Base-by-base conservation (phyloP, 2,113 vertebrate genomes). In the Marcusenius ussheri region DNA sequence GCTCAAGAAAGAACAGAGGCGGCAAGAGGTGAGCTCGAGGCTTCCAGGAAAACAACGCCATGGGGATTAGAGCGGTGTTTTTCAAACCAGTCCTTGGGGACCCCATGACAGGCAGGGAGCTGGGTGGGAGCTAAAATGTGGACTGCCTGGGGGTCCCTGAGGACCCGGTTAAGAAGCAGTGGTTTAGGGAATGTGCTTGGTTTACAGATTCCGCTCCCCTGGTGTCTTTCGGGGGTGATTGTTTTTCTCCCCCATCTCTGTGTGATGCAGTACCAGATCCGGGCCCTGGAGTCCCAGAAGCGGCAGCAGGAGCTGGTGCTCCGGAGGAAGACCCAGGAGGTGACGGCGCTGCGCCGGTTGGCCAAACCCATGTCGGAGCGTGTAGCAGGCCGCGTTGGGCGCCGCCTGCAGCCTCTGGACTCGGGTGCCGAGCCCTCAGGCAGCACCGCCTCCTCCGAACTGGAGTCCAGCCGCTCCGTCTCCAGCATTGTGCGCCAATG, bases 401-500 rank as follows among this genome's bases (percentile, higher is more conserved):
- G 92, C 10, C 97, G 96, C 27, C 91, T 93, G 0, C 83, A 94
- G 85, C 94, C 95, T 90, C 92, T 96, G 35, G 98, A 99, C 93
- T 98, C 98, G 0, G 97, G 97, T 0, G 96, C 96, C 0, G 98
- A 99, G 90, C 94, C 98, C 27, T 98, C 98, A 0, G 96, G 97
- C 93, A 97, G 96, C 93, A 97, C 97, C 6, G 96, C 97, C n/a
- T 97, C 97, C 0, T 98, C 98, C 0, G 98, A 99, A 88, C 96
- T 96, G 0, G 98, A 99, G 35, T 96, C 96, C 0, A 92, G 93
- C 5, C 97, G 97, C 90, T 96, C 96, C 0, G 98, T 99, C 74
- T 98, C 98, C 90, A 99, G 97, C 90, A 97, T 99, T 1, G 98
- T 99, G 90, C 96, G 96, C 13, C 98, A 99, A 91, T 99, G 98